These are phyloP conservation scores for Calliopsis andreniformis DNA, from an alignment of 1,140 invertebrate genomes.

Conservation along the genomic window DNA sequence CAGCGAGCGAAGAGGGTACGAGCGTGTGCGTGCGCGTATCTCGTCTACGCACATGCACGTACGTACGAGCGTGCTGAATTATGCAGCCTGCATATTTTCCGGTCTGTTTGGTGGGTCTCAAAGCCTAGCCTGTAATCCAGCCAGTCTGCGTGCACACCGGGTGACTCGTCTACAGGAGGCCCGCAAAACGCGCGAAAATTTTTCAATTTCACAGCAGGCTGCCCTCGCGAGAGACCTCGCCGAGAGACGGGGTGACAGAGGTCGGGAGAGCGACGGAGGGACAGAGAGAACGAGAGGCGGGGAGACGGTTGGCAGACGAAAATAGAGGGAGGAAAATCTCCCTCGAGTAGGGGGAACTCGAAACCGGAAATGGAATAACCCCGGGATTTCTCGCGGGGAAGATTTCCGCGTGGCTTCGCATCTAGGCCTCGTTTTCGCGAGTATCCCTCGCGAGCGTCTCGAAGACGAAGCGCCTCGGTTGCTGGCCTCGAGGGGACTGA, in stretches of 20 bases:
- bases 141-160: slow-evolving; percentile 63
- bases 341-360: slow-evolving; percentile 49
- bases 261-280: not conserved
- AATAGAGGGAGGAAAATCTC: slow-evolving; percentile 13
- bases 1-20: too few species aligned
- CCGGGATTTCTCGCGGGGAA: slow-evolving; percentile 24
- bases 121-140: slow-evolving; percentile 77
- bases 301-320: too few species aligned
- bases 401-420: not conserved
- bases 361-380: slow-evolving; percentile 63
- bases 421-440: too few species aligned
- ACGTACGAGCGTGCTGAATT: slow-evolving; percentile 75
- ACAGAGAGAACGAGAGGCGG: not conserved
- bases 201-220: slow-evolving; percentile 68
- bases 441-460: not conserved
- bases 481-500: too few species aligned
- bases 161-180: slow-evolving; percentile 73
- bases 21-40: slow-evolving; percentile 2
- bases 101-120: slow-evolving; percentile 81
- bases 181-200: slow-evolving; percentile 73
- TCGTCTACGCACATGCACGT: slow-evolving; percentile 35
- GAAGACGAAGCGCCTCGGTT: too few species aligned
- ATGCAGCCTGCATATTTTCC: slow-evolving; percentile 81
- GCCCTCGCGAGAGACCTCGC: slow-evolving; percentile 58
- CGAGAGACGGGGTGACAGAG: slow-evolving; percentile 33